phyloP scores from a whole-genome alignment of 2,888 invertebrate species.

The Leucozona laternaria region DNA sequence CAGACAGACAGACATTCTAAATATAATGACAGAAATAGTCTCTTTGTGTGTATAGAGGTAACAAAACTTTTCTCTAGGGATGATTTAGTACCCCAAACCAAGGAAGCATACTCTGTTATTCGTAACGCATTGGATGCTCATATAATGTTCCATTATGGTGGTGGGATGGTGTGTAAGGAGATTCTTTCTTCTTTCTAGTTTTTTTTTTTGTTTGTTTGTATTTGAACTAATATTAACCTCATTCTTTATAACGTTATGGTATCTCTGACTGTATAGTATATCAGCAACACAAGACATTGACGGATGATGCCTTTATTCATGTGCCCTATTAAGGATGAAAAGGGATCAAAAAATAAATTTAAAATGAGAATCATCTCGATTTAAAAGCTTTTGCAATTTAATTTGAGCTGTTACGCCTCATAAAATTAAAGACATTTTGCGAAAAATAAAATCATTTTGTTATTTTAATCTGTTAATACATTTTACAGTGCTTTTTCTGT shows the following conservation, averaged over 20 bases:
- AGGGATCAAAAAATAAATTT: conserved; percentile 14
- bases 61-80: neutral
- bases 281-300: neutral
- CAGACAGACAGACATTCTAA: neutral
- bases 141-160: neutral
- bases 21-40: neutral
- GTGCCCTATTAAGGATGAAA: conserved; percentile 5
- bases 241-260: neutral
- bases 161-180: neutral
- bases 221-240: conserved; percentile 18
- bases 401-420: neutral
- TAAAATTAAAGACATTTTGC: neutral
- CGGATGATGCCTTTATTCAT: neutral
- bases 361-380: conserved; percentile 11
- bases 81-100: neutral
- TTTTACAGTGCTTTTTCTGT: too few species aligned
- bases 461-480: neutral
- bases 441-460: neutral
- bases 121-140: neutral
- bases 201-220: conserved; percentile 16
- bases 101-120: neutral
- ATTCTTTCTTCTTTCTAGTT: neutral
- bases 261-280: neutral
- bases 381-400: conserved; percentile 25
- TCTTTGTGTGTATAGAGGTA: neutral